A percentile compares a stretch with the other conserved stretches of the same genome.
Evolutionary conservation across 2,797 vertebrate species (phyloP).

Genomic region (Tokudaia tokunoshimensis): DNA sequence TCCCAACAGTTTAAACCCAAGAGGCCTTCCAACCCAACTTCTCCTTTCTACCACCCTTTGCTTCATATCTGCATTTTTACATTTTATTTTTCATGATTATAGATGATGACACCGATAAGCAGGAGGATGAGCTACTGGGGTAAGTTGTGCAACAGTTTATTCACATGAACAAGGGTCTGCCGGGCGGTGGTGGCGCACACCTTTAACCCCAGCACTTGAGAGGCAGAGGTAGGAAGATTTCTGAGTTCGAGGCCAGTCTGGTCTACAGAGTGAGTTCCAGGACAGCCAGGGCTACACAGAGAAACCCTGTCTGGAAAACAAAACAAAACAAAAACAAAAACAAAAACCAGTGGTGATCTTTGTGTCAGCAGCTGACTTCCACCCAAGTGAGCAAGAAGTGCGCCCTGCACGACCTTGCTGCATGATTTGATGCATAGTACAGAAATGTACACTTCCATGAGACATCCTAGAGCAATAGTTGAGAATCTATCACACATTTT

Average conservation of each 20-base stretch:
- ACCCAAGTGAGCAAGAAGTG: not conserved
- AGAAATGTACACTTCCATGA: not conserved
- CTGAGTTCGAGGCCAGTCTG: no score
- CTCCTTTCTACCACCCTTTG: not conserved
- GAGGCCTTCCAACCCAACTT: not conserved
- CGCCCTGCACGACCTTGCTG: not conserved
- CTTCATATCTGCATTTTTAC: not conserved
- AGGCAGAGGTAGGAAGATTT: no score
- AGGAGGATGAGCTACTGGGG: not conserved
- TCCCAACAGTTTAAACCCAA: not conserved
- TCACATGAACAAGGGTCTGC: not conserved
- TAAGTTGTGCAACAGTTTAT: conserved; percentile 23
- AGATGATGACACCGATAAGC: not conserved
- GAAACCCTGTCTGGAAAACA: no score
- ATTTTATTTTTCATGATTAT: not conserved
- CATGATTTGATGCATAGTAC: not conserved
- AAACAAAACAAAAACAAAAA: no score
- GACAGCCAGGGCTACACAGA: no score
- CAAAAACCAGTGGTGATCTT: not conserved
- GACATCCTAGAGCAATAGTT: not conserved
- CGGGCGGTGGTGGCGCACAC: no score
- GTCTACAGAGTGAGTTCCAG: no score
- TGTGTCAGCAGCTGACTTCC: not conserved
- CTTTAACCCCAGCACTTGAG: no score
- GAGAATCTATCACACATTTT: not conserved